Evolutionary conservation across 2,888 invertebrate genomes (phyloP).

Genomic region (Aethes cnicana): DNA sequence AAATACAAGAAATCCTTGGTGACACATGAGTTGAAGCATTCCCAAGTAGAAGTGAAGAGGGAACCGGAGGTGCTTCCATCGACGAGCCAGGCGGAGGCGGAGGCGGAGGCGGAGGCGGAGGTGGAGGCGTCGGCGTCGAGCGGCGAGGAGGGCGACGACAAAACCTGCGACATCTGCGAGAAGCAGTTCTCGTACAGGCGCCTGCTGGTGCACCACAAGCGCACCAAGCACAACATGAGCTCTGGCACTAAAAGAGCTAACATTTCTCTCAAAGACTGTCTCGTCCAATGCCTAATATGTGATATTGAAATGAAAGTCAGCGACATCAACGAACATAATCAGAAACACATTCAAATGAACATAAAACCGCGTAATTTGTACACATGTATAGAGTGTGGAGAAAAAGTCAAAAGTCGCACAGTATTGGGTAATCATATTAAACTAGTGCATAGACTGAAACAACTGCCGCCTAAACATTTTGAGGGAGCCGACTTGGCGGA

Average conservation of each 20-base stretch:
- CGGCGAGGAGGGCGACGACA: constrained; percentile 66
- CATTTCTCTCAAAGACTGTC: constrained; percentile 68
- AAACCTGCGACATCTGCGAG: constrained; percentile 76
- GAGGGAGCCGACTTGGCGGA: constrained; percentile 64
- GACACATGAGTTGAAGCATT: constrained; percentile 51
- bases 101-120: constrained; percentile 31
- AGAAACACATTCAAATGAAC: constrained; percentile 63
- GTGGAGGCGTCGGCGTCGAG: constrained; percentile 63
- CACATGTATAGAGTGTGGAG: constrained; percentile 68
- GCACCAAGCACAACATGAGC: constrained; percentile 71
- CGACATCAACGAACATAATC: constrained; percentile 70
- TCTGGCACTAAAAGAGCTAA: constrained; percentile 70
- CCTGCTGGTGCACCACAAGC: constrained; percentile 67
- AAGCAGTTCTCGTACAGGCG: constrained; percentile 74
- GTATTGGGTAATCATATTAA: constrained; percentile 70
- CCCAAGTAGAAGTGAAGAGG: constrained; percentile 37
- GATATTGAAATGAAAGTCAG: constrained; percentile 73
- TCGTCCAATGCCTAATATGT: constrained; percentile 71
- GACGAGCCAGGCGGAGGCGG: background rate
- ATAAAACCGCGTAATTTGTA: constrained; percentile 73
- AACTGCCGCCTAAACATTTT: constrained; percentile 46
- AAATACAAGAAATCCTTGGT: constrained; percentile 64
- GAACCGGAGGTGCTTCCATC: background rate
- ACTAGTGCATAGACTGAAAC: constrained; percentile 60
- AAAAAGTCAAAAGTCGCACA: constrained; percentile 69